Evolutionary conservation across 2,888 invertebrate genomes (phyloP).

Genomic region (Ferrisia virgata): DNA sequence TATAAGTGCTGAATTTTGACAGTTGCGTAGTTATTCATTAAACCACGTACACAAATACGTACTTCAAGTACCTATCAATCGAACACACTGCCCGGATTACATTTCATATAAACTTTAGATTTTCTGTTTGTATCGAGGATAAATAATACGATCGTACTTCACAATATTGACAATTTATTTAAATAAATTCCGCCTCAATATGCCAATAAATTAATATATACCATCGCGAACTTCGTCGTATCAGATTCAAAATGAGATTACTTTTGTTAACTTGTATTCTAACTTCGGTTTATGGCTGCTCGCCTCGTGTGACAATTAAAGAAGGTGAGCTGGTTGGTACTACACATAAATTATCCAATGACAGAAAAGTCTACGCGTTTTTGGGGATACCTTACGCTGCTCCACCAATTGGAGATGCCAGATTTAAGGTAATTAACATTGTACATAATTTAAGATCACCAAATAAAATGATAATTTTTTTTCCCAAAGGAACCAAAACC

Average conservation of each 20-base stretch:
- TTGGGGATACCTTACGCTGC: slow-evolving; percentile 50
- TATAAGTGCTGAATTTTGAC: no score
- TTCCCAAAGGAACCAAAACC: not conserved
- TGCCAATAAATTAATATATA: not conserved
- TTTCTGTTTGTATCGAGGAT: no score
- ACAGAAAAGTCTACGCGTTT: slow-evolving; percentile 47
- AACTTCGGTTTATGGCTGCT: not conserved
- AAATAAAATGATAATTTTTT: not conserved
- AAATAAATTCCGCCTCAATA: not conserved
- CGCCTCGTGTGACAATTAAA: slow-evolving; percentile 41
- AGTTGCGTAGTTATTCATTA: no score
- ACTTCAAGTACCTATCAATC: not conserved
- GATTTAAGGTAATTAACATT: slow-evolving; percentile 49
- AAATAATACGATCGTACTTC: not conserved
- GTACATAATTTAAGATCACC: not conserved
- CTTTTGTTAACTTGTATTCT: not conserved
- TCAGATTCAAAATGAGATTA: not conserved
- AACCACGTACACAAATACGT: no score
- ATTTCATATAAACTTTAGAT: no score
- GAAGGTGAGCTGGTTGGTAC: slow-evolving; percentile 47
- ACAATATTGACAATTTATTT: not conserved
- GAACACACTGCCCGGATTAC: not conserved
- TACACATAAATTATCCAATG: slow-evolving; percentile 2
- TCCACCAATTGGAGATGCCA: slow-evolving; percentile 49
- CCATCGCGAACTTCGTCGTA: no score